Evolutionary conservation across 2,797 vertebrate genomes (phyloP), one percentile per base, ranked within the genome.

Genomic region (Falco columbarius): DNA sequence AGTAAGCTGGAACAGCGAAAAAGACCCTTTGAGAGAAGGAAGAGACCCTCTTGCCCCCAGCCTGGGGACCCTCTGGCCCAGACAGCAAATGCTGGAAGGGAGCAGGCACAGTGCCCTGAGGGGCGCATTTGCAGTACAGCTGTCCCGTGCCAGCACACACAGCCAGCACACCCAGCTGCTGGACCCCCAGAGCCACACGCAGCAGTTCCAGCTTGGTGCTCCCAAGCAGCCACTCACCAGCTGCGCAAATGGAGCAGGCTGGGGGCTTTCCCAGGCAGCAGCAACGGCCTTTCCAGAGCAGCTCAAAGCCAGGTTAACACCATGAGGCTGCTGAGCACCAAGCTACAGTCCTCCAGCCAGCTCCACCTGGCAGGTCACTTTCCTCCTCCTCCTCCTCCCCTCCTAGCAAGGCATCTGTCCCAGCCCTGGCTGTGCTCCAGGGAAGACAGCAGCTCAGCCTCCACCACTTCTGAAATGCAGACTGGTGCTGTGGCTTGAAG

Each of bases 61-160:
- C 15, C 17, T 5, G 38, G 24, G 42, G 1, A 44, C 20, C 61
- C 0, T 0, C 32, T 61, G 2, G 44, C 9, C 20, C 4, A 0
- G 2, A 29, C n/a, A 32, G 38, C 4, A 1, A 26, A 4, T 2
- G 6, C 42, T 58, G 47, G 27, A 34, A 22, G n/a, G 32, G 23
- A 84, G 65, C 1, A 0, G 42, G 32, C 4, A 7, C 4, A 0
- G 0, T 2, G 12, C 20, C 42, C 54, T 5, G 0, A 11, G 2
- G 46, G 27, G 16, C 13, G 23, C 3, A 1, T 20, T 40, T 7
- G 5, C 91, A 66, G 70, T 77, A 77, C 4, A 4, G 55, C 63
- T 46, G 54, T 20, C 77, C 76, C 15, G 4, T 16, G 61, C 72
- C 0, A 0, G 38, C 7, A 0, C 1, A 1, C 59, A 14, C 11